Evolutionary conservation across 2,888 invertebrate genomes (phyloP).

Genomic region (Amiota mariae): DNA sequence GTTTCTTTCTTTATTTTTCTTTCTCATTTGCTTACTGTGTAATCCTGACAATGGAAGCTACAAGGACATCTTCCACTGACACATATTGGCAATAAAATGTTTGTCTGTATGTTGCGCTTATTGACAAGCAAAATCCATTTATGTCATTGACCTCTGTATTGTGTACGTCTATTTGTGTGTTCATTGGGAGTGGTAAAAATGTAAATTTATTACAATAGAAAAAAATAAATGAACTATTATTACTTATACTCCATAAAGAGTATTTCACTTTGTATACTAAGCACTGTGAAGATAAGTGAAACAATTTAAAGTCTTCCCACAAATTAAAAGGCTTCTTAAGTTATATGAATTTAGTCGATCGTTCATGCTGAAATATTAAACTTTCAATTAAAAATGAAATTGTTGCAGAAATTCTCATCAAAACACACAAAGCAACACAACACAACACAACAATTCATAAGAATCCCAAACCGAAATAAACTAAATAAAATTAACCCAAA

Average conservation of each 20-base stretch:
- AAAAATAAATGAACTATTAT: not conserved
- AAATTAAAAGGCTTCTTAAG: not conserved
- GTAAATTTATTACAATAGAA: not conserved
- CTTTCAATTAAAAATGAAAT: too few relatives aligned
- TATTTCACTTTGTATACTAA: not conserved
- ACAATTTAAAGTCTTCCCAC: not conserved
- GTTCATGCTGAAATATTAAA: too few relatives aligned
- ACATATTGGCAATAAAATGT: slow-evolving; percentile 7
- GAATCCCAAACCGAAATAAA: too few relatives aligned
- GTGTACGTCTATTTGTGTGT: too few relatives aligned
- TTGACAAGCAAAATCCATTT: slow-evolving; percentile 23
- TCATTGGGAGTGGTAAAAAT: not conserved
- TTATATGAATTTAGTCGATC: too few relatives aligned
- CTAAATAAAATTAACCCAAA: too few relatives aligned
- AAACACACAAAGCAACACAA: too few relatives aligned
- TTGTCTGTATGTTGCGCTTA: not conserved
- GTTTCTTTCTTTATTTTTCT: not conserved
- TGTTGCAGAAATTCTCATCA: too few relatives aligned
- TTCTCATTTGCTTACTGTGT: not conserved
- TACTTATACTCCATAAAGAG: not conserved
- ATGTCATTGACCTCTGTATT: slow-evolving; percentile 6
- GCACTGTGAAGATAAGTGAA: not conserved
- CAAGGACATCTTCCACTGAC: slow-evolving; percentile 4
- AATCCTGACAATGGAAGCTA: not conserved
- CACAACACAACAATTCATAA: too few relatives aligned